Base-by-base conservation (phyloP, 1,140 invertebrate genomes). In the Ostrea denselamellosa region DNA sequence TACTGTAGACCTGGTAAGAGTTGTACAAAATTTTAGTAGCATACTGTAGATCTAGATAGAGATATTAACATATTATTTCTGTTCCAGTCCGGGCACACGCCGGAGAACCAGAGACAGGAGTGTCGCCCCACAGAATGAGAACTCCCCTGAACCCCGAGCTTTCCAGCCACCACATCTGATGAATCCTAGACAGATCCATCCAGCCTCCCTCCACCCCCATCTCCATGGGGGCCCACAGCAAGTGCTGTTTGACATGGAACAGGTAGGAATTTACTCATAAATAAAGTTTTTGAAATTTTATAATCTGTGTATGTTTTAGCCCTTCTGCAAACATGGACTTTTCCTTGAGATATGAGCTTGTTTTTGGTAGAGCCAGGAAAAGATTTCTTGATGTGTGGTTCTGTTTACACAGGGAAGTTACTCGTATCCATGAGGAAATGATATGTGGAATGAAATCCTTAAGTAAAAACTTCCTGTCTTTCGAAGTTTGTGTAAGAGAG, bases 161-260 rank as follows among this genome's bases (percentile, higher is more conserved):
- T 94, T 94, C 88, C 93, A 94, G 87, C 93, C 93, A 9, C 93
- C 93, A 77, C 68, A 88, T 71, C 87, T 89, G 65, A 83, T 91
- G 85, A 87, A 88, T 7, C 87, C 90, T 25, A 88, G 89, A 81
- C 92, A 92, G 87, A 90, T 92, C 25, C 93, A 93, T 83, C 92
- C 93, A 25, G 91, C 93, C 14, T 87, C 91, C 83, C 90, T 92
- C 77, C 90, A 91, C 53, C 89, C 86, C 19, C 90, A 90, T 81
- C 86, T 90, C n/a, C 90, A 89, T n/a, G 86, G 89, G 85, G 87
- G 86, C 52, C 91, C 92, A 51, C 91, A 92, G 65, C 88, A 92
- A 25, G 88, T 93, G 19, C 85, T 93, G 5, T 87, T 93, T 52
- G 93, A 93, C 83, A 87, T 93, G 34, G 92, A 93, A 25, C 90